Percentiles rank a stretch among this genome's conserved stretches.
Conservation (phyloP, 2,113 vertebrate genomes). For the Sterrhoptilus dennistouni region DNA sequence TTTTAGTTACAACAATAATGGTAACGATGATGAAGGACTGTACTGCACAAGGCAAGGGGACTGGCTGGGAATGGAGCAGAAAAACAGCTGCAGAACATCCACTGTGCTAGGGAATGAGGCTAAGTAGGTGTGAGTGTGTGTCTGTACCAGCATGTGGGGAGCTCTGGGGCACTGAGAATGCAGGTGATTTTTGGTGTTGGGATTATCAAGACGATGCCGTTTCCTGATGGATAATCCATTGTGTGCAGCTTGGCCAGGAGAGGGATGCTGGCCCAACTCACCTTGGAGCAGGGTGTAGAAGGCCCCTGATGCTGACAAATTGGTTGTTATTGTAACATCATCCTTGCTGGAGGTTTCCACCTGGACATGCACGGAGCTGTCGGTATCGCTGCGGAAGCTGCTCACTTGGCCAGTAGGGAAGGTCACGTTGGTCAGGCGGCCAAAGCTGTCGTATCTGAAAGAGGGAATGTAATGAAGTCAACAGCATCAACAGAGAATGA, state of each 20-base stretch:
- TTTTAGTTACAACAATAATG: constrained; percentile 46
- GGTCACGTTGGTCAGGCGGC: constrained; percentile 94
- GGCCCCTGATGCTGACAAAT: constrained; percentile 93
- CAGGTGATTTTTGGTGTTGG: background rate
- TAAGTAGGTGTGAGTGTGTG: background rate
- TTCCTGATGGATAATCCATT: background rate
- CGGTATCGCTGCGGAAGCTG: constrained; percentile 90
- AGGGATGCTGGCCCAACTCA: constrained; percentile 51
- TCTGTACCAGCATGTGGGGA: background rate
- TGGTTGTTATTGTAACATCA: constrained; percentile 94
- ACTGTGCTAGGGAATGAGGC: background rate
- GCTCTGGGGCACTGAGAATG: background rate
- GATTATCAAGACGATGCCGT: background rate
- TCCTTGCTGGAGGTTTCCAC: constrained; percentile 94
- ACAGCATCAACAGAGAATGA: background rate
- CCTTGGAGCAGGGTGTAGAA: constrained; percentile 98
- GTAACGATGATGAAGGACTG: background rate
- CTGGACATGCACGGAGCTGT: constrained; percentile 91
- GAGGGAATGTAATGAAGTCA: background rate
- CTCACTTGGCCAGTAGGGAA: constrained; percentile 95
- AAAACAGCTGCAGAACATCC: background rate
- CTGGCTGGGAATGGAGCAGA: background rate
- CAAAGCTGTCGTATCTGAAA: constrained; percentile 92
- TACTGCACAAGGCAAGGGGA: background rate
- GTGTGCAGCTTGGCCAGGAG: background rate